Evolutionary conservation across 2,113 vertebrate genomes (phyloP).

Genomic region (Tetrax tetrax): DNA sequence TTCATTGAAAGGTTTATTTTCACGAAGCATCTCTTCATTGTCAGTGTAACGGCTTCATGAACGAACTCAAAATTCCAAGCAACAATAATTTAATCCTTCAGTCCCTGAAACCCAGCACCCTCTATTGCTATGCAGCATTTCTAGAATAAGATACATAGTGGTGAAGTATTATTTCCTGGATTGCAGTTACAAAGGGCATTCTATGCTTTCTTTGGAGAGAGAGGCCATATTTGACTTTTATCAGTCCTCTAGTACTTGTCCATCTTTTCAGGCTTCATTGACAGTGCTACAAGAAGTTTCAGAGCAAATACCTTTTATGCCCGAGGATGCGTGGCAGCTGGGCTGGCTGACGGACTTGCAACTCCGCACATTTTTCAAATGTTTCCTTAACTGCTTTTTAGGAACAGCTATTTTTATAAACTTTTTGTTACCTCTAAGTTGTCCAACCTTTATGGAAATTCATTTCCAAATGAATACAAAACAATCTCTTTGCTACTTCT

Average conservation of each 20-base stretch:
- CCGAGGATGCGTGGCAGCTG: slow-evolving; percentile 1
- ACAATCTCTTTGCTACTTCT: background rate
- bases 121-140: background rate
- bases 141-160: background rate
- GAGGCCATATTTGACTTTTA: background rate
- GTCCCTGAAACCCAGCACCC: background rate
- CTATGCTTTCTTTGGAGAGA: background rate
- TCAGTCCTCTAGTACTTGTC: background rate
- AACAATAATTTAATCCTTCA: background rate
- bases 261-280: background rate
- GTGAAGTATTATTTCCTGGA: background rate
- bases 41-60: background rate
- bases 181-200: background rate
- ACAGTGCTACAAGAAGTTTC: background rate
- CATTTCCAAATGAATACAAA: background rate
- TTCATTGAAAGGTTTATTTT: background rate
- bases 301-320: slow-evolving; percentile 1
- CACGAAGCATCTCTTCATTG: background rate
- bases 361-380: slow-evolving; percentile 36
- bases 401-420: slow-evolving; percentile 25
- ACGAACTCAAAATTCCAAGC: background rate
- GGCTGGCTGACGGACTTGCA: background rate
- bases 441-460: background rate
- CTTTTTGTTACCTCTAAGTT: background rate
- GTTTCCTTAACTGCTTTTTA: slow-evolving; percentile 47